These are phyloP conservation scores for Cremastinae sp. DNA, from an alignment of 2,888 invertebrate species.

Conservation along the genomic window DNA sequence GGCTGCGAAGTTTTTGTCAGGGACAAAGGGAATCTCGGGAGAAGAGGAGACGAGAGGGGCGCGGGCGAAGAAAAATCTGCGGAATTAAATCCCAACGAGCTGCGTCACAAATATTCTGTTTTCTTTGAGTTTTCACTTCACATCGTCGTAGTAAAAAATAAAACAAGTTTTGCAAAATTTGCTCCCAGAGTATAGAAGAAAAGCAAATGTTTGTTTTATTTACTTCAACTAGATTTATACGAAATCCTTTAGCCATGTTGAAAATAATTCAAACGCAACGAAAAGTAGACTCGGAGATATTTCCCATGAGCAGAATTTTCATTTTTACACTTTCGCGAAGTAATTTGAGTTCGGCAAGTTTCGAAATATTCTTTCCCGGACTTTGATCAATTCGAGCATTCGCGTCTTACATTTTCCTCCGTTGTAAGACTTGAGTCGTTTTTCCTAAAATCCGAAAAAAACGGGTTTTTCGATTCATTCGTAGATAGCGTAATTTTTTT, in stretches of 20 bases:
- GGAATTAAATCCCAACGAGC: constrained; percentile 28
- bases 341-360: too few relatives aligned
- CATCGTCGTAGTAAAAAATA: too few relatives aligned
- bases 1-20: constrained; percentile 11
- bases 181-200: too few relatives aligned
- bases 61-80: constrained; percentile 10
- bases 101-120: constrained; percentile 31
- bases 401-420: constrained; percentile 14
- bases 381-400: constrained; percentile 21
- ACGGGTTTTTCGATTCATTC: too few relatives aligned
- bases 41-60: constrained; percentile 10
- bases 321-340: constrained; percentile 10
- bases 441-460: too few relatives aligned
- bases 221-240: too few relatives aligned
- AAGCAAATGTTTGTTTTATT: too few relatives aligned
- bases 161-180: too few relatives aligned
- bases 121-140: too few relatives aligned
- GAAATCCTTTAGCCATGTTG: too few relatives aligned
- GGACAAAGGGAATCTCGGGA: background rate
- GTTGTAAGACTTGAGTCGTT: background rate
- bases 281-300: constrained; percentile 24
- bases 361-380: constrained; percentile 4
- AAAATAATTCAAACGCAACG: background rate
- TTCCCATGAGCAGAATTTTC: constrained; percentile 45
- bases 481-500: too few relatives aligned